phyloP scores from a whole-genome alignment of 2,113 vertebrate genomes.

The Cercopithecus mona region DNA sequence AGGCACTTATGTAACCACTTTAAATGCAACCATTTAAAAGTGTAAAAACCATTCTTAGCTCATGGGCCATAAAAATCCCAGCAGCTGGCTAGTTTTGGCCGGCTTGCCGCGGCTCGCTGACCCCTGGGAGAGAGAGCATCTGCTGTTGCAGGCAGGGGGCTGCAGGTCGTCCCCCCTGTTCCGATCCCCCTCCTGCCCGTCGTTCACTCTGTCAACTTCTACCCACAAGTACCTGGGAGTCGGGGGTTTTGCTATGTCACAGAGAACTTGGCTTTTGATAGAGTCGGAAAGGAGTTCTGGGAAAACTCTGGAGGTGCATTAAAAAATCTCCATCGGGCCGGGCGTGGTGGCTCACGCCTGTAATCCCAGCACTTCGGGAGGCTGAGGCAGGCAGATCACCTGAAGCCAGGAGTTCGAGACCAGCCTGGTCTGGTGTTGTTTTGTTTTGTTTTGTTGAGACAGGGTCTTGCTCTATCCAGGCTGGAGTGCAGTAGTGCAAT shows the following conservation, averaged over 20 bases:
- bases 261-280: background rate
- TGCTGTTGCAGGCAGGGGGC: background rate
- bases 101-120: background rate
- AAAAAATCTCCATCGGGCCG: accelerated
- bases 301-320: background rate
- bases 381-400: no score
- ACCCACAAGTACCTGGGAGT: background rate
- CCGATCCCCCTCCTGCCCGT: accelerated
- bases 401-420: no score
- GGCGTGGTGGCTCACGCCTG: no score
- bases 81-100: background rate
- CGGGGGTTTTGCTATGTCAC: background rate
- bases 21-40: constrained; percentile 24
- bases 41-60: constrained; percentile 48
- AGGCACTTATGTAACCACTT: background rate
- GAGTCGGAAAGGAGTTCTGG: background rate
- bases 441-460: no score
- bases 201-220: background rate
- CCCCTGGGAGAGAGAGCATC: background rate
- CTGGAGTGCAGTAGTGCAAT: no score
- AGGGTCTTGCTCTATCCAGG: no score
- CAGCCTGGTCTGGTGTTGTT: no score
- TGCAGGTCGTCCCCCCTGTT: background rate
- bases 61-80: background rate
- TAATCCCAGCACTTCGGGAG: no score